Percentiles rank a stretch among this genome's conserved stretches.
phyloP scores from a whole-genome alignment of 2,797 vertebrate species.

The Schizopygopsis malacanthus region DNA sequence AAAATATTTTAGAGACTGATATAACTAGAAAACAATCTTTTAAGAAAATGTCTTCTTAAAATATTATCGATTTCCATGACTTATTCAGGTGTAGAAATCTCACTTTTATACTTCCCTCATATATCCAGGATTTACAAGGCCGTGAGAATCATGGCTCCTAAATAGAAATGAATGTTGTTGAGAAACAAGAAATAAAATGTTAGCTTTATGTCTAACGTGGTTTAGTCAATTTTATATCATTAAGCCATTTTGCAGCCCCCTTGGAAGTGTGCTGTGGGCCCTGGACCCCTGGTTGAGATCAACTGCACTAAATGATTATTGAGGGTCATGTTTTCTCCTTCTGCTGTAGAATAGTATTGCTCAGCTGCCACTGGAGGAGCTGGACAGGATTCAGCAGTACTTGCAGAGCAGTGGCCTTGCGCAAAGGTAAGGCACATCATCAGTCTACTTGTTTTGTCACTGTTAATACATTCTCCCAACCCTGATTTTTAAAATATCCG shows the following conservation, averaged over 20 bases:
- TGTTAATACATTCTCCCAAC: not conserved
- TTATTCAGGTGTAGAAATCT: too few relatives aligned
- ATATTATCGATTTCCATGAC: too few relatives aligned
- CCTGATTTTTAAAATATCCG: constrained; percentile 5
- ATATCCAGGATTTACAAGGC: not conserved
- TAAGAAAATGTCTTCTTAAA: too few relatives aligned
- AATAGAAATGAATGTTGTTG: not conserved
- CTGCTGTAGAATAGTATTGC: constrained; percentile 87
- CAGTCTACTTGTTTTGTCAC: not conserved
- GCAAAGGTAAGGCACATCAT: constrained; percentile 81
- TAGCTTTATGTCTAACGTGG: not conserved
- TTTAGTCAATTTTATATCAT: not conserved
- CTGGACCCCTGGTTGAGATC: not conserved
- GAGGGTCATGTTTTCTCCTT: constrained; percentile 12
- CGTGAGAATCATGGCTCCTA: not conserved
- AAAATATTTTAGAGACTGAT: too few relatives aligned
- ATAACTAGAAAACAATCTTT: too few relatives aligned
- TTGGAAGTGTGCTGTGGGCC: not conserved
- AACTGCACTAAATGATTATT: not conserved
- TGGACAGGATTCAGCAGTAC: constrained; percentile 93
- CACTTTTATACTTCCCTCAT: not conserved
- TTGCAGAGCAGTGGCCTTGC: constrained; percentile 92
- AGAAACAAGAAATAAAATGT: not conserved
- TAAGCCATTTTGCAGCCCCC: not conserved
- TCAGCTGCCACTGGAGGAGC: constrained; percentile 92